Conservation (phyloP, 1,140 invertebrate species). For the Agrilus planipennis region DNA sequence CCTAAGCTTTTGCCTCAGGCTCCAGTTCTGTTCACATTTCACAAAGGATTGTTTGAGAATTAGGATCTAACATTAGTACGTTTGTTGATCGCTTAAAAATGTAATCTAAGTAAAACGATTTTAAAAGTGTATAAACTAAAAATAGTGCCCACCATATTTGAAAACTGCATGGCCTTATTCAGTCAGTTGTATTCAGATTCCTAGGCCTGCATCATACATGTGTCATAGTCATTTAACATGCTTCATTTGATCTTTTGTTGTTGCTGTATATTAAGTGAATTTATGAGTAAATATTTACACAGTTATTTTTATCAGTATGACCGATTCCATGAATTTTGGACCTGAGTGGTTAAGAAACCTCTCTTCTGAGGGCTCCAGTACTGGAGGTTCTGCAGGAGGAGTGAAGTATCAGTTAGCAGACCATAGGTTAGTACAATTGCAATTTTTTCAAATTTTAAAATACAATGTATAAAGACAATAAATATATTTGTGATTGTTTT, state of each 20-base stretch:
- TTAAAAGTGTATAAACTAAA: slow-evolving; percentile 6
- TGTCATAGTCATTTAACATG: background rate
- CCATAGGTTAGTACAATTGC: slow-evolving; percentile 36
- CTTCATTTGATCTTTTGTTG: slow-evolving; percentile 3
- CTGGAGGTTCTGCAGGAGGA: slow-evolving; percentile 24
- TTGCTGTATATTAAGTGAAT: slow-evolving; percentile 2
- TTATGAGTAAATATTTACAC: slow-evolving; percentile 4
- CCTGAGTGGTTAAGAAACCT: slow-evolving; percentile 61
- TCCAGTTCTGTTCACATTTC: slow-evolving; percentile 8
- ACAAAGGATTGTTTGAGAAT: slow-evolving; percentile 3
- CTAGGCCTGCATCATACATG: background rate
- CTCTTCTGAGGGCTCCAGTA: slow-evolving; percentile 38
- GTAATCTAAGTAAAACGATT: slow-evolving; percentile 7
- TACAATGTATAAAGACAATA: background rate
- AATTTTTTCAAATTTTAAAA: slow-evolving; percentile 1
- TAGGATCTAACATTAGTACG: background rate
- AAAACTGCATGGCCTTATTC: slow-evolving; percentile 1
- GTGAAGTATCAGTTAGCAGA: slow-evolving; percentile 53
- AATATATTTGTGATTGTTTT: slow-evolving; percentile 11
- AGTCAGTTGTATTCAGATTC: slow-evolving; percentile 1
- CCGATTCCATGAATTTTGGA: slow-evolving; percentile 62
- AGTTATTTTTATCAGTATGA: slow-evolving; percentile 37
- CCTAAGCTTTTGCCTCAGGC: slow-evolving; percentile 24
- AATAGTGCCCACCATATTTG: slow-evolving; percentile 4
- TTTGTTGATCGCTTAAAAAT: background rate